These are phyloP conservation scores for Enteromius treurensis DNA, from an alignment of 2,797 vertebrate species.

Conservation along the genomic window DNA sequence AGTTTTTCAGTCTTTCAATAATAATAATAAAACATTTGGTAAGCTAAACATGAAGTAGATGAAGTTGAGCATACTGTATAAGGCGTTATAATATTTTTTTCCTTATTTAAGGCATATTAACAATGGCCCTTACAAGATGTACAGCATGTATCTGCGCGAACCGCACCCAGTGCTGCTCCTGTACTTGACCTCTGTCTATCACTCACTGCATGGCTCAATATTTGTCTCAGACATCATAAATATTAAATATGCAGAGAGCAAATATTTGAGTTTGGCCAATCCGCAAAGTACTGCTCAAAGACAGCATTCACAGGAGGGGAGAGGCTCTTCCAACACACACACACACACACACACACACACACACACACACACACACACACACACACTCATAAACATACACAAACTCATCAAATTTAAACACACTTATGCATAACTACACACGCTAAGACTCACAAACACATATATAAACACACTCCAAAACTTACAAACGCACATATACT, in stretches of 20 bases:
- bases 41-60: neutral
- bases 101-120: neutral
- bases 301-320: constrained; percentile 73
- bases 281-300: constrained; percentile 82
- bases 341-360: constrained; percentile 1
- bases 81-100: neutral
- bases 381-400: neutral
- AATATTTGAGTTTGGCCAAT: constrained; percentile 81
- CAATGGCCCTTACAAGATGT: constrained; percentile 12
- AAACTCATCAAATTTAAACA: constrained; percentile 22
- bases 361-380: constrained; percentile 31
- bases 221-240: constrained; percentile 84
- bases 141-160: constrained; percentile 14
- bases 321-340: constrained; percentile 46
- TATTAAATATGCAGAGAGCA: constrained; percentile 81
- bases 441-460: constrained; percentile 60
- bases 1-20: neutral
- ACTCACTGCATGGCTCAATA: constrained; percentile 76
- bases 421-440: constrained; percentile 27
- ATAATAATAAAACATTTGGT: neutral
- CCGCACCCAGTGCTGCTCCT: constrained; percentile 66
- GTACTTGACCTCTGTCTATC: constrained; percentile 78
- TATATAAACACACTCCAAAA: constrained; percentile 18
- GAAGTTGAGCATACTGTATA: neutral
- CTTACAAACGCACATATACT: constrained; percentile 55